These are phyloP conservation scores for Pristionchus entomophagus DNA, from an alignment of 2,888 invertebrate species.

Conservation along the genomic window DNA sequence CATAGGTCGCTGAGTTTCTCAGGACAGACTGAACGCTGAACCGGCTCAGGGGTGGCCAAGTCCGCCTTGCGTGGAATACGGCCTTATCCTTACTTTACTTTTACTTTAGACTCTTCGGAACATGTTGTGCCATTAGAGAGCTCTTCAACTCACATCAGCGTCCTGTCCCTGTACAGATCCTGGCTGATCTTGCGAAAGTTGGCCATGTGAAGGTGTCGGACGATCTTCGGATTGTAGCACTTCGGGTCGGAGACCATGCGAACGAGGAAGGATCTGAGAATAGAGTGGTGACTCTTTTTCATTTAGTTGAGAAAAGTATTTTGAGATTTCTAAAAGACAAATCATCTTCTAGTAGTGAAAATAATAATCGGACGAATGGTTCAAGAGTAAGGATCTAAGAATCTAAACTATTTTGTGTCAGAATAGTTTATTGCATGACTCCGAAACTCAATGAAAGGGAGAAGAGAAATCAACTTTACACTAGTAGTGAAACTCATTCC, in stretches of 20 bases:
- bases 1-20: too few species aligned
- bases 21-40: too few species aligned
- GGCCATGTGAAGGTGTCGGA: constrained; percentile 76
- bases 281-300: background rate
- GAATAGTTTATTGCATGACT: background rate
- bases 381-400: too few species aligned
- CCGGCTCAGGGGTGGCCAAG: too few species aligned
- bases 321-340: too few species aligned
- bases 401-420: background rate
- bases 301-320: too few species aligned
- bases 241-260: constrained; percentile 93
- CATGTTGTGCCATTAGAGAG: too few species aligned
- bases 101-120: too few species aligned
- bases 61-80: too few species aligned
- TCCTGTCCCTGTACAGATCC: constrained; percentile 74
- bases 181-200: constrained; percentile 77
- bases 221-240: constrained; percentile 92
- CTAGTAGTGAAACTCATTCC: background rate
- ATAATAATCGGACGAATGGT: too few species aligned
- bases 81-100: too few species aligned
- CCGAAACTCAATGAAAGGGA: background rate
- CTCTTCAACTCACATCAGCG: constrained; percentile 61
- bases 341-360: too few species aligned
- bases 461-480: background rate
- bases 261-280: constrained; percentile 88